Conservation (phyloP, 2,888 invertebrate species). For the Chaetogeoica ovagalla region DNA sequence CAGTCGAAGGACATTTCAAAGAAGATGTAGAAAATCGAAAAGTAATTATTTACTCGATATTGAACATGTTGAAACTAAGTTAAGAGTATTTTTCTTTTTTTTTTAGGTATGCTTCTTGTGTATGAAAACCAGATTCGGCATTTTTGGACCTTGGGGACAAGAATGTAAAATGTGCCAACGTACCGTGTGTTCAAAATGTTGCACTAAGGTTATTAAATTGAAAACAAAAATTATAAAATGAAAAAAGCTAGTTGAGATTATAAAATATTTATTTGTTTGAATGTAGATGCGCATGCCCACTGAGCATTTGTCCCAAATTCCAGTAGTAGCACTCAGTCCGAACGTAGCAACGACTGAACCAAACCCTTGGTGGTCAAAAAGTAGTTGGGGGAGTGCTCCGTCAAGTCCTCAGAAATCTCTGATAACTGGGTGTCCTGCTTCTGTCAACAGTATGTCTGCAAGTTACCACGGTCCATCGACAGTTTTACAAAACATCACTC, state of each 20-base stretch:
- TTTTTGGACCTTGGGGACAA: constrained; percentile 92
- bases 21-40: constrained; percentile 91
- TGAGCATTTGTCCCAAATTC: constrained; percentile 92
- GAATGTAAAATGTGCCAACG: constrained; percentile 92
- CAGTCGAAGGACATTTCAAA: constrained; percentile 87
- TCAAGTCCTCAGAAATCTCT: constrained; percentile 60
- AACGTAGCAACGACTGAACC: constrained; percentile 58
- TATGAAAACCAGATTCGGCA: constrained; percentile 89
- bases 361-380: constrained; percentile 46
- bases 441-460: constrained; percentile 50
- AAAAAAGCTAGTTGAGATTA: not conserved
- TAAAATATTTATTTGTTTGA: constrained; percentile 24
- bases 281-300: constrained; percentile 95
- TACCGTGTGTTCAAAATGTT: constrained; percentile 89
- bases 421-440: constrained; percentile 26
- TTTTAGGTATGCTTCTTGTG: constrained; percentile 88
- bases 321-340: constrained; percentile 86
- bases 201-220: constrained; percentile 71
- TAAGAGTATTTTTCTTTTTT: constrained; percentile 37
- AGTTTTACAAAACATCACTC: constrained; percentile 27
- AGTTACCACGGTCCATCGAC: constrained; percentile 54
- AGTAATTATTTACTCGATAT: constrained; percentile 58
- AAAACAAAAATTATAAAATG: not conserved
- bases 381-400: constrained; percentile 61
- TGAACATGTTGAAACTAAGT: not conserved